Evolutionary conservation across 2,797 vertebrate species (phyloP), one percentile per base, ranked within the genome.

Genomic region (Anguilla megastoma): DNA sequence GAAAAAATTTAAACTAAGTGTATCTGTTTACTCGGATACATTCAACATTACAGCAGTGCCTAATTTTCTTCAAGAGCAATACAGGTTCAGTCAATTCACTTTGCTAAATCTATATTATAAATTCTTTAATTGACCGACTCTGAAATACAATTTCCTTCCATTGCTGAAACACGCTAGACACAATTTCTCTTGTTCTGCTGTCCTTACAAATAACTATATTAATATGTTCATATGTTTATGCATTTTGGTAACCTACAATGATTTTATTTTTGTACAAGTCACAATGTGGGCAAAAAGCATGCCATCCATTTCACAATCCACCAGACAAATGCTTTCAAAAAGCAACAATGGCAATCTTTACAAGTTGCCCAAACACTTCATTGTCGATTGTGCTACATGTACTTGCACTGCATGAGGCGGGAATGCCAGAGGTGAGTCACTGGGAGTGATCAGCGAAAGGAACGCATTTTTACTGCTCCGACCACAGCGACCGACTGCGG

Each of bases 121-220:
- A 74, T 50, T 83, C 88, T 3, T 74, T 56, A 54, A 86, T 50
- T 82, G 79, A 60, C 50, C 85, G 24, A 88, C 83, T 66, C 54
- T 48, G 8, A 82, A 50, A 24, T n/a, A 82, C 79, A 48, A 84
- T 87, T 86, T 86, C 74, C n/a, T 30, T 63, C 76, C 30, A 16
- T 30, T 48, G 14, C 16, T 41, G 12, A 27, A 85, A 82, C 50
- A 85, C 48, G 2, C 76, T 60, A 86, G 63, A 27, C 87, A 66
- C 88, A 79, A 56, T 54, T 50, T 52, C 86, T 84, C 88, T 85
- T 24, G 66, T 90, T 24, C 56, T 88, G 86, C 76, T 18, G 1
- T 18, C 36, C 91, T 89, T 90, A 89, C 92, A 91, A 87, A 90
- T 91, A 92, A 79, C 85, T n/a, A 71, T 76, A 41, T 41, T 83